Conservation (phyloP, 2,113 vertebrate genomes). For the Menidia beryllina region DNA sequence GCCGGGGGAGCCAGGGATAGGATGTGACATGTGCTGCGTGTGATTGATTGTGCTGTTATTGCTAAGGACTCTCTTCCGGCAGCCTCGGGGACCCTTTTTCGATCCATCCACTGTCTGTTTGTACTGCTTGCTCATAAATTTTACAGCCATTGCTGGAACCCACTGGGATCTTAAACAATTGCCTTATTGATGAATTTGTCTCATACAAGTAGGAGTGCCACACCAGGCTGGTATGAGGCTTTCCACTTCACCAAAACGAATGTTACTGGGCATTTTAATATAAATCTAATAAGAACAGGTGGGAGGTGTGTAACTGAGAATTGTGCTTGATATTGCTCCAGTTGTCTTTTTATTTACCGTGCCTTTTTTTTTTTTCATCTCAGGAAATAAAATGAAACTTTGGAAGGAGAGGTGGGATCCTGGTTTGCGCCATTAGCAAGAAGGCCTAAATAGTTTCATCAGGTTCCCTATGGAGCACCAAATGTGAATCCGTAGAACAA, state of each 20-base stretch:
- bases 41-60: slow-evolving; percentile 89
- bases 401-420: slow-evolving; percentile 27
- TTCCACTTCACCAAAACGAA: slow-evolving; percentile 44
- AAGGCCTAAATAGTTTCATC: slow-evolving; percentile 39
- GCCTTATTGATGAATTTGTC: slow-evolving; percentile 83
- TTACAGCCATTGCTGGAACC: slow-evolving; percentile 73
- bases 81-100: slow-evolving; percentile 81
- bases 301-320: slow-evolving; percentile 1
- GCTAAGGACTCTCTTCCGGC: slow-evolving; percentile 85
- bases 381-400: slow-evolving; percentile 13
- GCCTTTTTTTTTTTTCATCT: slow-evolving; percentile 2
- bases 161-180: slow-evolving; percentile 83
- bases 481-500: slow-evolving; percentile 40
- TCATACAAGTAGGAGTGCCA: slow-evolving; percentile 62
- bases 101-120: slow-evolving; percentile 84
- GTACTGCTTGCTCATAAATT: slow-evolving; percentile 83
- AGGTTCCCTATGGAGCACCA: slow-evolving; percentile 35
- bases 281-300: slow-evolving; percentile 20
- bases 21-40: slow-evolving; percentile 75
- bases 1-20: slow-evolving; percentile 59
- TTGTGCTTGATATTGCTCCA: slow-evolving; percentile 34
- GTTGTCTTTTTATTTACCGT: slow-evolving; percentile 9
- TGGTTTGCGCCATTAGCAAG: slow-evolving; percentile 36
- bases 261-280: slow-evolving; percentile 12
- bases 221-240: slow-evolving; percentile 39